Conservation (phyloP, 92 coral and sea anemone genomes). For the Palythoa grandiflora region DNA sequence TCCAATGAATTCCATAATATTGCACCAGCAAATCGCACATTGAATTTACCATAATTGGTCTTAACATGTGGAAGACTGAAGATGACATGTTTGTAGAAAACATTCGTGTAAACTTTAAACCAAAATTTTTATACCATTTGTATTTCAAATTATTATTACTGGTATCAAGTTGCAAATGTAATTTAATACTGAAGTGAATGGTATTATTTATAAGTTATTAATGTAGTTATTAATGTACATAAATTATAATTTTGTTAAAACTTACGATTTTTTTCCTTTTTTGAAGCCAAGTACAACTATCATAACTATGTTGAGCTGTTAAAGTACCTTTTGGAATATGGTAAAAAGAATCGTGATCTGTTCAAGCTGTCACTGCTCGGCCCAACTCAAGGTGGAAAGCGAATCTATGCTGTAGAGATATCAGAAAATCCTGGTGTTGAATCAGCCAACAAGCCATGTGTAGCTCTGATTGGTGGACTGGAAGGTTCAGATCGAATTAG, state of each 20-base stretch:
- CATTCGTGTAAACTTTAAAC: no score
- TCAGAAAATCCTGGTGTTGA: conserved; percentile 67
- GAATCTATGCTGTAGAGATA: conserved; percentile 72
- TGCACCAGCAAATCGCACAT: no score
- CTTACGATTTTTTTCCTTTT: neutral
- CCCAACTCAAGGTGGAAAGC: conserved; percentile 70
- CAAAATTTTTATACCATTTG: no score
- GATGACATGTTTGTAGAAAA: no score
- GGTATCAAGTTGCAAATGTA: no score
- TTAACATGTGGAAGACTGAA: no score
- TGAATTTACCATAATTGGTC: no score
- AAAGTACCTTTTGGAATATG: conserved; percentile 59
- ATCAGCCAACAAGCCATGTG: conserved; percentile 66
- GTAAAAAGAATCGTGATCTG: conserved; percentile 70
- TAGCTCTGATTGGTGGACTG: conserved; percentile 91
- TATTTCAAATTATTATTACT: no score
- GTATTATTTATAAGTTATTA: no score
- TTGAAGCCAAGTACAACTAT: conserved; percentile 60
- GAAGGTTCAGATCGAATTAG: conserved; percentile 87
- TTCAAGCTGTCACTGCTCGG: conserved; percentile 75
- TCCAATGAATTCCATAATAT: no score
- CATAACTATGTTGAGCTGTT: conserved; percentile 73
- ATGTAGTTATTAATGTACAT: neutral
- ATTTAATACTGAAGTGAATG: no score
- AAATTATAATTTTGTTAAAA: neutral